Conservation (phyloP, 2,797 vertebrate genomes). For the Chloroceryle amazona region DNA sequence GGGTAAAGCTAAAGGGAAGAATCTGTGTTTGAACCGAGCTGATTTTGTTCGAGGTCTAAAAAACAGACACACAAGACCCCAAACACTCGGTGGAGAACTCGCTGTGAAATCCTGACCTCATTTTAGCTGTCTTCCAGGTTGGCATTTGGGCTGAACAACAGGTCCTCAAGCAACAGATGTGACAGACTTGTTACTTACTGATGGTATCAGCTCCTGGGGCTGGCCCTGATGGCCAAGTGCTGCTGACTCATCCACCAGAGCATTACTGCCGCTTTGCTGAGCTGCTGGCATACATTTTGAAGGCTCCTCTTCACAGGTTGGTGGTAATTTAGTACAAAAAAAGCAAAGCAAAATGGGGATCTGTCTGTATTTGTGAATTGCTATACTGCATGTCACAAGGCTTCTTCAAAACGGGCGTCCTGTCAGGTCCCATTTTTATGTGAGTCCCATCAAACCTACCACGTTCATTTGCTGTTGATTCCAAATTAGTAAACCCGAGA, state of each 20-base stretch:
- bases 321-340: background rate
- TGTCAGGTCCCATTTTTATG: background rate
- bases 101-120: background rate
- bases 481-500: background rate
- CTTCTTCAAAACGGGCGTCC: background rate
- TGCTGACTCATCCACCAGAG: background rate
- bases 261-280: background rate
- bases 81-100: background rate
- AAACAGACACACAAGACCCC: background rate
- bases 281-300: accelerated
- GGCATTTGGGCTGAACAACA: background rate
- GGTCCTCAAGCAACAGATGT: background rate
- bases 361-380: background rate
- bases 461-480: background rate
- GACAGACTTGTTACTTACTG: background rate
- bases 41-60: background rate
- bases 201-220: background rate
- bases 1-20: background rate
- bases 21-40: background rate
- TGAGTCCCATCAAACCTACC: background rate
- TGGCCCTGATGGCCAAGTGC: background rate
- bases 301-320: background rate
- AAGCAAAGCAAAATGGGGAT: background rate
- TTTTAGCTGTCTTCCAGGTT: background rate
- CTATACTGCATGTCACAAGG: background rate